Base-by-base conservation (phyloP, 2,797 vertebrate species). In the Onychomys torridus region DNA sequence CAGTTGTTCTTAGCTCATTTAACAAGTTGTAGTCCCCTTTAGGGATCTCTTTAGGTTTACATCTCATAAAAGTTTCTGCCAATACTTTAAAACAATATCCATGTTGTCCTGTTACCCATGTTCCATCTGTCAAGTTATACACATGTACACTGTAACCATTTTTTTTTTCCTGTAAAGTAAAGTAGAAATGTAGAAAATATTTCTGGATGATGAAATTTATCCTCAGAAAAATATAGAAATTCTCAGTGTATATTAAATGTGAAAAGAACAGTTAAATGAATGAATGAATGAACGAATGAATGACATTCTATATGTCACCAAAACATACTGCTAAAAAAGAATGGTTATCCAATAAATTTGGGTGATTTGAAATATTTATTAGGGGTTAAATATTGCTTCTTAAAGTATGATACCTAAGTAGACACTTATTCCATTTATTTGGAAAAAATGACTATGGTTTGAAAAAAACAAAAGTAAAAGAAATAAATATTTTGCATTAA, bases 401-500 rank as follows among this genome's bases (percentile, higher is more conserved):
- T 37, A 71, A 92, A 90, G 71, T n/a, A 34, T 52, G 0, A 4
- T 86, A 55, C 29, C 2, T 40, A 85, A 1, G 2, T 93, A 90
- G 23, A 13, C 0, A 77, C 9, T 75, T 86, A 65, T 16, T 87
- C 37, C 76, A 13, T 27, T 75, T 89, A 79, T 14, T 52, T 40
- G 40, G 65, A 91, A 65, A 91, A 90, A 46, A 32, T 63, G 75
- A 49, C 1, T 16, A 11, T 88, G 23, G 16, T 67, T 95, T 59
- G 67, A 90, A 81, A 90, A 27, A 73, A 8, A 84, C 23, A 32
- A 77, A 65, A 89, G 27, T 9, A 86, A 89, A 49, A 17, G 8
- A 93, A 79, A 92, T 73, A 92, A 93, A 34, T 32, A 78, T 65
- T 84, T 82, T 59, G 23, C 14, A 67, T 16, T 93, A 90, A 95